A percentile compares a stretch with the other conserved stretches of the same genome.
phyloP scores from a whole-genome alignment of 2,113 vertebrate species.

The Pipra filicauda region DNA sequence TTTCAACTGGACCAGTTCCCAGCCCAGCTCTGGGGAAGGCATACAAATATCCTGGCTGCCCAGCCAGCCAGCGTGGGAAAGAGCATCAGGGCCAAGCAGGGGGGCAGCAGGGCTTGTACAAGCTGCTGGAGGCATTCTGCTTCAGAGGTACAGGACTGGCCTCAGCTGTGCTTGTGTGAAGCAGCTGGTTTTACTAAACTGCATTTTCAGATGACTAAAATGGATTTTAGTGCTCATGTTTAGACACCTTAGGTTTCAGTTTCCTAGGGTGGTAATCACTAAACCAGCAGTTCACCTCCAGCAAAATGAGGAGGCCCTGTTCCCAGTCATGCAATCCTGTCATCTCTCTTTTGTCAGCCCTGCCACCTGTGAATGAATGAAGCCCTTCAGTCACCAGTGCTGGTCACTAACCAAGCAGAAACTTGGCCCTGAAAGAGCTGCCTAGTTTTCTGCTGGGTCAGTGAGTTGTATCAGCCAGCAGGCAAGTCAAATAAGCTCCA shows the following conservation, averaged over 20 bases:
- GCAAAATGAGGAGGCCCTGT: not conserved
- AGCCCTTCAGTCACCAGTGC: not conserved
- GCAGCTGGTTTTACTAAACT: not conserved
- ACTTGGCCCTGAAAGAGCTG: not conserved
- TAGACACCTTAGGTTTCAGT: not conserved
- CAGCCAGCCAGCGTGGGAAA: fast-evolving
- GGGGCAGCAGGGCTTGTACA: not conserved
- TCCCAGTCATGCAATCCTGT: not conserved
- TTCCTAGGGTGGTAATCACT: not conserved
- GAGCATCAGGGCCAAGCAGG: not conserved
- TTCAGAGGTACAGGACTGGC: not conserved
- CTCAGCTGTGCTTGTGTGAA: not conserved
- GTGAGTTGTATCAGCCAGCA: not conserved
- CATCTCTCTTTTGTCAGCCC: not conserved
- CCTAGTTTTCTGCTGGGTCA: not conserved
- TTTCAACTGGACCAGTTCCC: not conserved
- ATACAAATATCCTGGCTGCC: not conserved
- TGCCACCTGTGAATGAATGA: not conserved
- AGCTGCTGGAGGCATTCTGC: not conserved
- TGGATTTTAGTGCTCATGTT: not conserved
- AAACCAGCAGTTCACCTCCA: not conserved
- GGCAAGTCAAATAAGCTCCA: not conserved
- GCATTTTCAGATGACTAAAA: not conserved
- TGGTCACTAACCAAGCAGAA: not conserved
- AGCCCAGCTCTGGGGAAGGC: not conserved